Evolutionary conservation across 2,797 vertebrate species (phyloP).

Genomic region (Bufotes viridis): DNA sequence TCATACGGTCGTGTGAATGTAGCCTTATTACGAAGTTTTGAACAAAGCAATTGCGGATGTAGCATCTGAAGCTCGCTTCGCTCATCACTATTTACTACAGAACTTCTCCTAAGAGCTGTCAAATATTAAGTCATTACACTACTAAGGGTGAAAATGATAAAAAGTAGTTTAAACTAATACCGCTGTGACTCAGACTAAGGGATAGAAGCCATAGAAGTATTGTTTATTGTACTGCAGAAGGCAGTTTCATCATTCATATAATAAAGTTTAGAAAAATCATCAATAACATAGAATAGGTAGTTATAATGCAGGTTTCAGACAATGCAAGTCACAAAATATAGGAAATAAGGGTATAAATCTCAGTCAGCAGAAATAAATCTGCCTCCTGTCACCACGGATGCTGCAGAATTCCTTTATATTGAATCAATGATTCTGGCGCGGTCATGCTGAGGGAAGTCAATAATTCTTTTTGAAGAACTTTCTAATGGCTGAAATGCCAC

Average conservation of each 20-base stretch:
- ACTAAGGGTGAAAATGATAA: too few relatives aligned
- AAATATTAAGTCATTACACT: too few relatives aligned
- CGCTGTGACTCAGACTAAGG: neutral
- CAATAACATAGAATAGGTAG: neutral
- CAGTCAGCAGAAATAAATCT: slow-evolving; percentile 19
- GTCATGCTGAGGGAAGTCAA: slow-evolving; percentile 44
- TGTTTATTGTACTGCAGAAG: slow-evolving; percentile 9
- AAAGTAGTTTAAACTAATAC: neutral
- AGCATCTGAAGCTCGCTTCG: too few relatives aligned
- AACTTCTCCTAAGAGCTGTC: too few relatives aligned
- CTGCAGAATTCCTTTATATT: slow-evolving; percentile 17
- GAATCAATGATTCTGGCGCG: slow-evolving; percentile 42
- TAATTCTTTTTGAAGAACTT: slow-evolving; percentile 39
- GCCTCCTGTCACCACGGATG: neutral
- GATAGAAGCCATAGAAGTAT: neutral
- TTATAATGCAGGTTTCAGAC: neutral
- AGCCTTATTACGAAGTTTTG: too few relatives aligned
- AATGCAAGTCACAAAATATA: slow-evolving; percentile 18
- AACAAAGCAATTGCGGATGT: too few relatives aligned
- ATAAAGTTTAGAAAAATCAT: neutral
- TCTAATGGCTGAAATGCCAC: slow-evolving; percentile 41
- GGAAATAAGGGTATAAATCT: slow-evolving; percentile 47
- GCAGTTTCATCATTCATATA: neutral
- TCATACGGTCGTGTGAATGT: too few relatives aligned
- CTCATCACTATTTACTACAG: too few relatives aligned